These are phyloP conservation scores for Laspeyria flexula DNA, from an alignment of 2,888 invertebrate species.

Conservation along the genomic window DNA sequence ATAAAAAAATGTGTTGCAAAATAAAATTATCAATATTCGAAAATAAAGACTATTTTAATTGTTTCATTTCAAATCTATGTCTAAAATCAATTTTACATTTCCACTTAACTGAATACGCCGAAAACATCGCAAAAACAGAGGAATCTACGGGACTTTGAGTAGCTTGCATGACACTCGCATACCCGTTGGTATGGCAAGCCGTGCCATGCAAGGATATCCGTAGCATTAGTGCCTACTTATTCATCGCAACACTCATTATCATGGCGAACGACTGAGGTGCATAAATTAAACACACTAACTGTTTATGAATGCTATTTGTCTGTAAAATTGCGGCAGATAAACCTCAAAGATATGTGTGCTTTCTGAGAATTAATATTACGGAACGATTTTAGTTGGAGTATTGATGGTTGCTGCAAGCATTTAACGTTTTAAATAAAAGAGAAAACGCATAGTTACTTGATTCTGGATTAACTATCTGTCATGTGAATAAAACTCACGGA, in stretches of 20 bases:
- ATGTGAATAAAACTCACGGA: too few relatives aligned
- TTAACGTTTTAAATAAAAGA: too few relatives aligned
- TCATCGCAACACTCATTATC: slow-evolving; percentile 61
- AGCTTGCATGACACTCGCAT: slow-evolving; percentile 43
- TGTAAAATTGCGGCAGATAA: slow-evolving; percentile 25
- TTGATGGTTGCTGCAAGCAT: background rate
- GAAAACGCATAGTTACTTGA: too few relatives aligned
- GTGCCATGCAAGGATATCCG: slow-evolving; percentile 56
- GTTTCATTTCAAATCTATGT: too few relatives aligned
- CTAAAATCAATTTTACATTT: too few relatives aligned
- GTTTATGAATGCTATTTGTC: slow-evolving; percentile 44
- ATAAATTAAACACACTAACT: slow-evolving; percentile 43
- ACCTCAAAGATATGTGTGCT: background rate
- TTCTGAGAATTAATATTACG: background rate
- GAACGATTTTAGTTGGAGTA: background rate
- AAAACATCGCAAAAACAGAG: slow-evolving; percentile 14
- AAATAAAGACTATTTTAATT: too few relatives aligned
- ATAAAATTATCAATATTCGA: too few relatives aligned
- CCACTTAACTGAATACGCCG: too few relatives aligned
- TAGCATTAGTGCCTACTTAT: slow-evolving; percentile 49
- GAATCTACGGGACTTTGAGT: slow-evolving; percentile 21
- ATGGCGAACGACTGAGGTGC: slow-evolving; percentile 34
- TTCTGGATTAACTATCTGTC: too few relatives aligned
- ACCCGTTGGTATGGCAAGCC: slow-evolving; percentile 36
- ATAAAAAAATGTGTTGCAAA: too few relatives aligned